Conservation (phyloP, 2,113 vertebrate species). For the Crotalus helleri region DNA sequence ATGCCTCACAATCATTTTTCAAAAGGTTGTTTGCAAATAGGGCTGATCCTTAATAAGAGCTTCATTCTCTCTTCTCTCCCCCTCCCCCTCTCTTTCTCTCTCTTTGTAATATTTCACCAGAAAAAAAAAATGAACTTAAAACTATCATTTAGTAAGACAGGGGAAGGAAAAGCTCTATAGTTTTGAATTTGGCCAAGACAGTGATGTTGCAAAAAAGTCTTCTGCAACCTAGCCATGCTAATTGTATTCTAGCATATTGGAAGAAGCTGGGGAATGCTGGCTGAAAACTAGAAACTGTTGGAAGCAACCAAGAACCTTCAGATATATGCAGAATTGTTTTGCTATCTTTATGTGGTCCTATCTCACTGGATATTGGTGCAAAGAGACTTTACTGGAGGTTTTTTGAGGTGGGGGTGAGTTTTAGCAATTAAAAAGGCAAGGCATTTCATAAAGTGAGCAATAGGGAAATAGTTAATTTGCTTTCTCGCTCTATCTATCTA, state of each 20-base stretch:
- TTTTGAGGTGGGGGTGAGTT: not conserved
- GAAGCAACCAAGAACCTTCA: not conserved
- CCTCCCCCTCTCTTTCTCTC: rapidly evolving
- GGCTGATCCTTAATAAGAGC: not conserved
- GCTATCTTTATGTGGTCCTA: not conserved
- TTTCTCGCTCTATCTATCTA: not conserved
- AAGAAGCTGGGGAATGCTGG: not conserved
- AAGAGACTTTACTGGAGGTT: not conserved
- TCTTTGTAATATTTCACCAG: not conserved
- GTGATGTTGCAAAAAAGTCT: not conserved
- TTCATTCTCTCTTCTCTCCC: not conserved
- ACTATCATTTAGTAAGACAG: not conserved
- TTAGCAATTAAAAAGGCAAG: not conserved
- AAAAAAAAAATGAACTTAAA: not conserved
- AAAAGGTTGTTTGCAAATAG: not conserved
- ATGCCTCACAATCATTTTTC: not conserved
- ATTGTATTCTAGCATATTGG: not conserved
- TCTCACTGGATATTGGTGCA: not conserved
- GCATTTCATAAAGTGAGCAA: not conserved
- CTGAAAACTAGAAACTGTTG: not conserved
- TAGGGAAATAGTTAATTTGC: not conserved
- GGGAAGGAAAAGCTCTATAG: not conserved
- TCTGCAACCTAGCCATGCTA: not conserved
- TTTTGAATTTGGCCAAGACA: not conserved
- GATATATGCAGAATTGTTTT: not conserved